These are phyloP conservation scores for Thera obeliscata DNA, from an alignment of 2,888 invertebrate genomes.

Conservation along the genomic window DNA sequence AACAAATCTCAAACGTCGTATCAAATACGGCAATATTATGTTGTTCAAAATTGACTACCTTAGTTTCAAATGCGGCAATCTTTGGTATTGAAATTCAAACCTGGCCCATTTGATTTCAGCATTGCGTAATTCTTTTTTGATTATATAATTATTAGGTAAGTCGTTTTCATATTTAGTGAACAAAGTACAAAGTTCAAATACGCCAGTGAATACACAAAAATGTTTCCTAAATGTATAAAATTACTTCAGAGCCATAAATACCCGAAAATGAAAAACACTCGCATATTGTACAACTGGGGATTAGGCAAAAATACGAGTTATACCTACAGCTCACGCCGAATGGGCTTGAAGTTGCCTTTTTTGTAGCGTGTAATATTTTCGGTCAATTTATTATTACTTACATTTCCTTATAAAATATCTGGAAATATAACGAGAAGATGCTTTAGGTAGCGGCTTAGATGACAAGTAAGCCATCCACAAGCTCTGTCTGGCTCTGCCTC, in stretches of 20 bases:
- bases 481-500: no score
- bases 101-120: no score
- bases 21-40: no score
- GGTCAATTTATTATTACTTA: background rate
- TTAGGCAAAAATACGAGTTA: slow-evolving; percentile 10
- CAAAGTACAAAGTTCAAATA: background rate
- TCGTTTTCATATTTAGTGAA: background rate
- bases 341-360: slow-evolving; percentile 9
- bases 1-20: no score
- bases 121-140: no score
- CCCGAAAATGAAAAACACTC: slow-evolving; percentile 17
- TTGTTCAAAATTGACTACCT: no score
- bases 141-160: no score
- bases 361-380: slow-evolving; percentile 5
- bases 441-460: no score
- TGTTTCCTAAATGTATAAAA: slow-evolving; percentile 10
- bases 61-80: no score
- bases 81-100: no score
- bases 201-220: background rate
- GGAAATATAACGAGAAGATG: background rate
- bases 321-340: slow-evolving; percentile 7
- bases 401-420: background rate
- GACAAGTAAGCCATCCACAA: no score
- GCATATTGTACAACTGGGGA: slow-evolving; percentile 4
- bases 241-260: slow-evolving; percentile 10